These are phyloP conservation scores for Pimpla rufipes DNA, from an alignment of 2,888 invertebrate species.

Conservation along the genomic window DNA sequence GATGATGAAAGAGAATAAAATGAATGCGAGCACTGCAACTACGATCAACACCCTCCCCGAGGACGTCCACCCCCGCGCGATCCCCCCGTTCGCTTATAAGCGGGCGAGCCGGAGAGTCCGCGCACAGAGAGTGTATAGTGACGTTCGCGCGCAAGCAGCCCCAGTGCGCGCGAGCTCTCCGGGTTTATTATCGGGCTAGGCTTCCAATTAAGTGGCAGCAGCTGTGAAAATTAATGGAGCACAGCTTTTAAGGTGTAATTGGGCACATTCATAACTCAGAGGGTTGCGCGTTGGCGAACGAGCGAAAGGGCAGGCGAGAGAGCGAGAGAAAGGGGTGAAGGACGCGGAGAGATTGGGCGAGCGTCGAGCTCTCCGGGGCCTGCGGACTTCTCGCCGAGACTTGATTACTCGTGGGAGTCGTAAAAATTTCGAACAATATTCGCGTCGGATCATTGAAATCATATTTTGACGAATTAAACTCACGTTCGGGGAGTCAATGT, in stretches of 20 bases:
- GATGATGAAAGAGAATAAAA: conserved; percentile 26
- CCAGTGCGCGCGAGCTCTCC: conserved; percentile 60
- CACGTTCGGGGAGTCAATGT: neutral
- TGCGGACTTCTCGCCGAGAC: no score
- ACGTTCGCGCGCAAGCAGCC: conserved; percentile 68
- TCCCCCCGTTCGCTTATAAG: conserved; percentile 43
- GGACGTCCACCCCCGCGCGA: conserved; percentile 56
- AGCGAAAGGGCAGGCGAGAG: conserved; percentile 50
- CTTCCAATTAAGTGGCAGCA: conserved; percentile 89
- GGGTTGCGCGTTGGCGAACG: conserved; percentile 67
- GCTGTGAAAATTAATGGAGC: conserved; percentile 89
- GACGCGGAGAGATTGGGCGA: conserved; percentile 25
- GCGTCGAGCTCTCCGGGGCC: neutral
- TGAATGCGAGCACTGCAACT: conserved; percentile 21
- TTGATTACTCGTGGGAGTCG: neutral
- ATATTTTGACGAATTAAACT: neutral
- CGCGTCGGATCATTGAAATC: neutral
- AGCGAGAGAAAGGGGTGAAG: conserved; percentile 43
- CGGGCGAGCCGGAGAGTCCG: conserved; percentile 30
- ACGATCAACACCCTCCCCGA: conserved; percentile 42
- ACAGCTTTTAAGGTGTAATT: conserved; percentile 89
- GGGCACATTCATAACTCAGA: conserved; percentile 88
- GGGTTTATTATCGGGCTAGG: conserved; percentile 87
- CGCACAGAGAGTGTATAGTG: conserved; percentile 39
- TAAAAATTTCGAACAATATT: neutral